Evolutionary conservation across 2,113 vertebrate species (phyloP), one percentile per base, ranked within the genome.

Genomic region (Mesembrinibis cayennensis): DNA sequence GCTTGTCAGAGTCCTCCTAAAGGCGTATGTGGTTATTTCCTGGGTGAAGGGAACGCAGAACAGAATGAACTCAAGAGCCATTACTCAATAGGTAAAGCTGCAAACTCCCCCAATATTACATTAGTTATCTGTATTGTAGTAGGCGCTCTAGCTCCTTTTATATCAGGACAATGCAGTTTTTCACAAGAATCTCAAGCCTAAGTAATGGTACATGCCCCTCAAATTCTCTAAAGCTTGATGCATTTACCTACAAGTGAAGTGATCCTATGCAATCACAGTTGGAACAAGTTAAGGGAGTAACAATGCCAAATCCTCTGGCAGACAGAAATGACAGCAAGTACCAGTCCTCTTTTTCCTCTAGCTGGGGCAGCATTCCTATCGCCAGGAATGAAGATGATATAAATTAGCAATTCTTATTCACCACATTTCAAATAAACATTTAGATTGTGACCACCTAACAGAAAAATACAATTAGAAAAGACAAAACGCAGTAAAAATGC

Each of bases 61-160:
- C 29, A 50, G 36, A 67, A 67, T 30, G 32, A 91, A 65, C 49
- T 82, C 49, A 50, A n/a, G 36, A 89, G n/a, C 58, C 38, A 49
- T 23, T 52, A 69, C n/a, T 69, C 27, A 34, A n/a, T 1, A 69
- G 4, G 34, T 42, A 66, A 80, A 40, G 45, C 40, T 89, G 30
- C 17, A 82, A 59, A 18, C 3, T 9, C 13, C 0, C 0, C 0
- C 14, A 1, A 1, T 5, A 32, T 45, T 32, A 47, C 16, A 12
- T 63, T 11, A 53, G 26, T 55, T 34, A 67, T 5, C 65, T 69
- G 25, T 59, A 34, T 12, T 87, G 29, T 8, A 71, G 21, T 12
- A 77, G 30, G 29, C 2, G 4, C 16, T 79, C 16, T 44, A 62
- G 34, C 40, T 89, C 42, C 38, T 84, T 78, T 38, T 62, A 1